Evolutionary conservation across 2,888 invertebrate genomes (phyloP).

Genomic region (Ypsolopha scabrella): DNA sequence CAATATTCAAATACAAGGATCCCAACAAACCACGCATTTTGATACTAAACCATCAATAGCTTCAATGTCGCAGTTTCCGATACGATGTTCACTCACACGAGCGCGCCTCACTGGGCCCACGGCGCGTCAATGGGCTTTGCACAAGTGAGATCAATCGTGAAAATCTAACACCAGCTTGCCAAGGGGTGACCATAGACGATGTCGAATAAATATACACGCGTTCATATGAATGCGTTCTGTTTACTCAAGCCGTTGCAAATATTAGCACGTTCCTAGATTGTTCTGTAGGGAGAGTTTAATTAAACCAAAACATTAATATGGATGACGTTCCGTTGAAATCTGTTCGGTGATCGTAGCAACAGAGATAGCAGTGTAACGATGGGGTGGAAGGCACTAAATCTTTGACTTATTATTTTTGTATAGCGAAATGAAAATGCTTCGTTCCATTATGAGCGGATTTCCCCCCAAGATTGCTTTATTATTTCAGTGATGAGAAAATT

Average conservation of each 20-base stretch:
- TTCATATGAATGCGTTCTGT: neutral
- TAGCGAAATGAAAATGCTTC: neutral
- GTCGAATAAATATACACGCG: constrained; percentile 45
- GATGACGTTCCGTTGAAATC: constrained; percentile 4
- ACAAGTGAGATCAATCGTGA: constrained; percentile 1
- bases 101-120: constrained; percentile 1
- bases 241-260: constrained; percentile 29
- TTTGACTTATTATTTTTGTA: neutral
- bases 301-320: constrained; percentile 42
- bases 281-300: constrained; percentile 48
- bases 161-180: neutral
- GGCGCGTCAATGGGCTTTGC: constrained; percentile 3
- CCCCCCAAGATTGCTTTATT: constrained; percentile 11
- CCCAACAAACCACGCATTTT: no score
- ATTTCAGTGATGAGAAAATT: constrained; percentile 15
- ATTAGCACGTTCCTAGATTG: constrained; percentile 37
- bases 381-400: neutral
- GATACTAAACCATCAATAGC: no score
- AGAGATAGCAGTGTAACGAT: neutral
- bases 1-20: no score
- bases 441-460: constrained; percentile 6
- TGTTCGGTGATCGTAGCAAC: neutral
- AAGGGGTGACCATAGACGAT: constrained; percentile 27
- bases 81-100: neutral
- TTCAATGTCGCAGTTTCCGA: no score